Percentiles rank a stretch among this genome's conserved stretches.
These are phyloP conservation scores for Linyphia triangularis DNA, from an alignment of 2,888 invertebrate genomes.

Conservation along the genomic window DNA sequence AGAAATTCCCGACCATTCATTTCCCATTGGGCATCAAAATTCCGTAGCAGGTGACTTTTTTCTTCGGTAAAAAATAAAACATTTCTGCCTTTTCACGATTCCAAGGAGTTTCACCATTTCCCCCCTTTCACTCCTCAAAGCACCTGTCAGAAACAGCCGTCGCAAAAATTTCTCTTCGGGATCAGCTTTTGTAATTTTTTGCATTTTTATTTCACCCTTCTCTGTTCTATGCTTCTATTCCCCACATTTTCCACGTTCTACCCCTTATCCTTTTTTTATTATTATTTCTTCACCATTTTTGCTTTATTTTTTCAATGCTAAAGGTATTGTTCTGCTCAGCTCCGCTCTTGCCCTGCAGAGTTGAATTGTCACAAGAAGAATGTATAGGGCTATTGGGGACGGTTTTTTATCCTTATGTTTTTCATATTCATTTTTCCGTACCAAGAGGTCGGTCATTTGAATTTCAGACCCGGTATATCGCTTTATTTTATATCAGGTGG, in stretches of 20 bases:
- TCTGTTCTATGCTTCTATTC: conserved; percentile 14
- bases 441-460: conserved; percentile 42
- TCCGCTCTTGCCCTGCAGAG: conserved; percentile 9
- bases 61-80: conserved; percentile 23
- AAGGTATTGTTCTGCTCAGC: conserved; percentile 42
- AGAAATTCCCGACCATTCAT: conserved; percentile 60
- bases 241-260: conserved; percentile 8
- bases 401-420: conserved; percentile 10
- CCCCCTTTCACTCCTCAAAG: conserved; percentile 62
- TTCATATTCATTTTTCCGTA: conserved; percentile 35
- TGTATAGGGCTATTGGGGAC: conserved; percentile 8
- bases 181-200: conserved; percentile 62
- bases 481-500: conserved; percentile 54
- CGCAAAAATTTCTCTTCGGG: conserved; percentile 63
- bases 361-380: conserved; percentile 38
- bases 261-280: neutral
- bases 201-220: conserved; percentile 13
- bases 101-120: conserved; percentile 61
- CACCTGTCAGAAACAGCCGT: conserved; percentile 70
- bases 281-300: neutral
- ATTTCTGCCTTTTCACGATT: conserved; percentile 50
- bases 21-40: conserved; percentile 64
- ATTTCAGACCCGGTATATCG: conserved; percentile 49
- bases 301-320: conserved; percentile 15
- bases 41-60: conserved; percentile 40